Evolutionary conservation across 2,113 vertebrate genomes (phyloP).

Genomic region (Anthoscopus minutus): DNA sequence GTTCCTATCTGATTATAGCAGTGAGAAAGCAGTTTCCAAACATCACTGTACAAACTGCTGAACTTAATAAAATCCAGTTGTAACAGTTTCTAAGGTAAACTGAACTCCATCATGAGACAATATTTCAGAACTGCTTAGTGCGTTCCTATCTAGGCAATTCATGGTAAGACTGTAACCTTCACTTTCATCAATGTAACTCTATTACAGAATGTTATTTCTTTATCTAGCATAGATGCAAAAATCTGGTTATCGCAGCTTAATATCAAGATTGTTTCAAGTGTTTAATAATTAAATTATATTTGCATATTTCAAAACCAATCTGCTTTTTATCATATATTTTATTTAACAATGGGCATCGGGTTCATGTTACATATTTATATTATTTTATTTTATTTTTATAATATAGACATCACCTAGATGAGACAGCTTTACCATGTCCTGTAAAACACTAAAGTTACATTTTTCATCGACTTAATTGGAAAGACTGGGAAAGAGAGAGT

Average conservation of each 20-base stretch:
- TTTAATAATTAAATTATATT: conserved; percentile 77
- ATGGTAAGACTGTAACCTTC: conserved; percentile 72
- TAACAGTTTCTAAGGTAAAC: conserved; percentile 61
- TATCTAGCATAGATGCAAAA: conserved; percentile 71
- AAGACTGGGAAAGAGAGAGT: conserved; percentile 63
- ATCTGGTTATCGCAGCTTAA: conserved; percentile 64
- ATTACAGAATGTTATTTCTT: conserved; percentile 70
- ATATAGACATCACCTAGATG: conserved; percentile 79
- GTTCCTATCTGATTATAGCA: conserved; percentile 46
- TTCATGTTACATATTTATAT: conserved; percentile 80
- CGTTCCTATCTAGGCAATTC: conserved; percentile 66
- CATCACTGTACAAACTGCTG: conserved; percentile 55
- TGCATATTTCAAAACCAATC: conserved; percentile 70
- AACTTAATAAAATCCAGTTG: conserved; percentile 64
- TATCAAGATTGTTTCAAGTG: conserved; percentile 69
- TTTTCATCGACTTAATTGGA: conserved; percentile 73
- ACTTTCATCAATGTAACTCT: conserved; percentile 66
- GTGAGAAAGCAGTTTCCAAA: conserved; percentile 60
- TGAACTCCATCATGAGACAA: conserved; percentile 52
- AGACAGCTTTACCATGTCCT: conserved; percentile 75
- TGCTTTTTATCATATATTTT: conserved; percentile 75
- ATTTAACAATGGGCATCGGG: conserved; percentile 77
- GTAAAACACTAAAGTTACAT: conserved; percentile 76
- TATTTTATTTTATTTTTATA: conserved; percentile 80
- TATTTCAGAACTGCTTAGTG: conserved; percentile 68